These are phyloP conservation scores for Patiria pectinifera DNA, from an alignment of 53 echinoderm and acorn worm species.

Conservation along the genomic window DNA sequence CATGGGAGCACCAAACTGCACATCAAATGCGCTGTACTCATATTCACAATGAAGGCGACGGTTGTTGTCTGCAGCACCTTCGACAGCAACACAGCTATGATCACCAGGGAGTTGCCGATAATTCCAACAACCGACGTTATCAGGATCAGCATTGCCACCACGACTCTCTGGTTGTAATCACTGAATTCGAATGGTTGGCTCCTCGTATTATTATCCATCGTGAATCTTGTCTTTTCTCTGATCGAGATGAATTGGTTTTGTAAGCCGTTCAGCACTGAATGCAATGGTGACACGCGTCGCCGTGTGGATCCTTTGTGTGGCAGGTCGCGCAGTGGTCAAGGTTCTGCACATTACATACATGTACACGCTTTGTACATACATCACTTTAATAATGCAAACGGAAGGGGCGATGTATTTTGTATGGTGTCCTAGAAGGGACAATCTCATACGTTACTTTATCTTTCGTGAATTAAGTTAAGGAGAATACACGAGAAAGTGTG, in stretches of 20 bases:
- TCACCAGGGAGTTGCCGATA: slow-evolving; percentile 17
- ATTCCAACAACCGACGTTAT: neutral
- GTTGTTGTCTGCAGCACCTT: slow-evolving; percentile 22
- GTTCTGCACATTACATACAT: no score
- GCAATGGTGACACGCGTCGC: neutral
- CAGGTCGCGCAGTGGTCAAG: no score
- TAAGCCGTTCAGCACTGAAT: neutral
- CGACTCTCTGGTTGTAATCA: slow-evolving; percentile 6
- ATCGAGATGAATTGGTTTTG: no score
- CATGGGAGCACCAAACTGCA: neutral
- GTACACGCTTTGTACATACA: no score
- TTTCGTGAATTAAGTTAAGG: no score
- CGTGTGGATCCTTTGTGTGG: no score
- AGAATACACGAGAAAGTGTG: no score
- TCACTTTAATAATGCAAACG: no score
- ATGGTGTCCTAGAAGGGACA: no score
- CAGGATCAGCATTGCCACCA: neutral
- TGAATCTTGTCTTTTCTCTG: neutral
- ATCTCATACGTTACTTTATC: no score
- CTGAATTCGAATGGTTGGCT: neutral
- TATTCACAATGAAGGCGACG: slow-evolving; percentile 32
- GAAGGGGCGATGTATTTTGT: no score
- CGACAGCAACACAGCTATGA: slow-evolving; percentile 24
- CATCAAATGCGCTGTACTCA: slow-evolving; percentile 15
- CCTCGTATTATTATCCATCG: neutral